Evolutionary conservation across 2,888 invertebrate genomes (phyloP), one percentile per base, ranked within the genome.

Genomic region (Acanthosoma haemorrhoidale): DNA sequence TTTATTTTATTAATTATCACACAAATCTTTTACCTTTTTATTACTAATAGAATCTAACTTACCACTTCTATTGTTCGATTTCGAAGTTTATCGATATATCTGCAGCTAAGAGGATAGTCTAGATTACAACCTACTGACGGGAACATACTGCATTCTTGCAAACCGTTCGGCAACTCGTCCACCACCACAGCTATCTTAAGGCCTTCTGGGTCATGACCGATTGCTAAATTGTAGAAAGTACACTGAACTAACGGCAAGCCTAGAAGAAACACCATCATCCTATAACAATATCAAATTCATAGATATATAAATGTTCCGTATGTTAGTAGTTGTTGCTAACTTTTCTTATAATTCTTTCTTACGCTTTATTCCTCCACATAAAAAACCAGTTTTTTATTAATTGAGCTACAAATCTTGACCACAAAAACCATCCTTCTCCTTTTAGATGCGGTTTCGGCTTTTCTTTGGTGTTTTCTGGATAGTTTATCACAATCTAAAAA

Each of bases 241-340:
- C 82, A 81, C 77, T 83, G 82, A 11, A 83, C 76, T 1, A 81
- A 76, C 1, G 83, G 83, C 31, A 83, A 76, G 32, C 82, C 77
- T 72, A 82, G 80, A 72, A 82, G 78, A 75, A 83, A 83, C 63
- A 82, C 68, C 73, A 83, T 78, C 73, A 82, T 77, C 25, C 79
- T 79, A 73, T 5, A 34, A 13, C 11, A 61, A 11, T 9, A 5
- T 15, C 6, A 16, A 6, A n/a, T 16, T 61, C 6, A 34, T n/a
- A 18, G 6, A 38, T 5, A 36, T 5, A 15, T 6, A 13, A 15
- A 16, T 34, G 5, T 13, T 5, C 5, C 11, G n/a, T 6, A 15
- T 15, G 8, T 15, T 8, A 59, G 9, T 21, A 16, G 9, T 11
- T 6, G 6, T 6, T 21, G n/a, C 11, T 9, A 18, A 59, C 51